Percentiles rank a stretch among this genome's conserved stretches.
phyloP scores from a whole-genome alignment of 2,113 vertebrate genomes.

The Pholis gunnellus region DNA sequence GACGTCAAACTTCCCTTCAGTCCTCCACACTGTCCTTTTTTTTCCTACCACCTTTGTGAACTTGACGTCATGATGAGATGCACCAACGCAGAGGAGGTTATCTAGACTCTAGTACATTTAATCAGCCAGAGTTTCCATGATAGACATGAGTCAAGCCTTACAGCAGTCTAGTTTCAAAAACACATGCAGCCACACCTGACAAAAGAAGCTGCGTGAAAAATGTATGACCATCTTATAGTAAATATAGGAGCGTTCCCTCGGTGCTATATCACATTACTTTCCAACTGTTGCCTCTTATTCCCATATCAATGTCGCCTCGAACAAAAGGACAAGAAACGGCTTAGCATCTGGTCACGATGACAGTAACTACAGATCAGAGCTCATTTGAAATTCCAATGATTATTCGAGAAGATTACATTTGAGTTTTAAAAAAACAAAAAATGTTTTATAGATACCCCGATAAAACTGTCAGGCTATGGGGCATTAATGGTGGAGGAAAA shows the following conservation, averaged over 20 bases:
- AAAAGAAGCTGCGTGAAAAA: constrained; percentile 53
- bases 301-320: constrained; percentile 52
- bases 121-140: neutral
- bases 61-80: neutral
- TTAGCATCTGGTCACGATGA: constrained; percentile 46
- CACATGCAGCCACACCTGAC: constrained; percentile 14
- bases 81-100: neutral
- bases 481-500: neutral
- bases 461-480: neutral
- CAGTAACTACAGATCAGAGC: constrained; percentile 38
- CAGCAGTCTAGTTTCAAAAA: constrained; percentile 15
- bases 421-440: neutral
- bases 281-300: constrained; percentile 14
- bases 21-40: neutral
- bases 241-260: constrained; percentile 49
- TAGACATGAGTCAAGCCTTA: neutral
- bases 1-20: neutral
- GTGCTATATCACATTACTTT: constrained; percentile 47
- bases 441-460: neutral
- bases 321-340: constrained; percentile 46
- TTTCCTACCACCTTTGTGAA: neutral
- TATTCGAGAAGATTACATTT: neutral
- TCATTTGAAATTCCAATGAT: constrained; percentile 14
- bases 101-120: neutral
- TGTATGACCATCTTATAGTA: constrained; percentile 63